phyloP scores from a whole-genome alignment of 2,113 vertebrate genomes.

The Cricetomys ansorgei region DNA sequence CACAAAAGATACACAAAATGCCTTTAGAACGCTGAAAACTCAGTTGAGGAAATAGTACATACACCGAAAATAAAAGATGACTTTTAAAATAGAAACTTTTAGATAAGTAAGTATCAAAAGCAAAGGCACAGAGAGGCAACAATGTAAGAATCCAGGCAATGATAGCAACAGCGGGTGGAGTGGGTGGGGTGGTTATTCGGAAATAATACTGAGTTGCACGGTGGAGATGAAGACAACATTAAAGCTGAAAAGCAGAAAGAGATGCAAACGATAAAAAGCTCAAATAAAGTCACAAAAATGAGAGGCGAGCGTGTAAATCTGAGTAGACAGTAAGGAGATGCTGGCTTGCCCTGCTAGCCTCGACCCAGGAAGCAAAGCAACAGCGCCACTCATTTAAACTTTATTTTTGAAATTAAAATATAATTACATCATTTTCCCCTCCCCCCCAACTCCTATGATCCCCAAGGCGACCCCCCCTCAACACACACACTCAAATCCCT shows the following conservation, averaged over 20 bases:
- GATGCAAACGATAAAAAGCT: background rate
- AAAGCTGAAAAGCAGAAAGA: background rate
- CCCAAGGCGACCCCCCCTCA: too few relatives aligned
- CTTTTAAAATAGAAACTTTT: background rate
- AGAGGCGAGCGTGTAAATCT: background rate
- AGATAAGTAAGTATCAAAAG: background rate
- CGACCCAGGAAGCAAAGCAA: background rate
- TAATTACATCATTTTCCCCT: background rate
- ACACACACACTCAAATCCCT: too few relatives aligned
- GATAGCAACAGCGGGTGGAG: background rate
- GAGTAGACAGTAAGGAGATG: background rate
- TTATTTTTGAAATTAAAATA: too few relatives aligned
- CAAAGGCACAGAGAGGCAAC: background rate
- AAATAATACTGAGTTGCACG: background rate
- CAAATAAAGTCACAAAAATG: background rate
- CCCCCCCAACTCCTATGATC: too few relatives aligned
- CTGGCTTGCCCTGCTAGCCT: background rate
- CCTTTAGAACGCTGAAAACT: conserved; percentile 25
- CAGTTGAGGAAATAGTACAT: conserved; percentile 1
- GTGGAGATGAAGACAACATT: background rate
- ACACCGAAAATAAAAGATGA: background rate
- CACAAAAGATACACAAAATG: background rate
- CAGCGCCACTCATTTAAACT: background rate
- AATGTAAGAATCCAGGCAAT: background rate
- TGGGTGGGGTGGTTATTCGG: background rate